Evolutionary conservation across 2,113 vertebrate genomes (phyloP).

Genomic region (Myiozetetes cayanensis): DNA sequence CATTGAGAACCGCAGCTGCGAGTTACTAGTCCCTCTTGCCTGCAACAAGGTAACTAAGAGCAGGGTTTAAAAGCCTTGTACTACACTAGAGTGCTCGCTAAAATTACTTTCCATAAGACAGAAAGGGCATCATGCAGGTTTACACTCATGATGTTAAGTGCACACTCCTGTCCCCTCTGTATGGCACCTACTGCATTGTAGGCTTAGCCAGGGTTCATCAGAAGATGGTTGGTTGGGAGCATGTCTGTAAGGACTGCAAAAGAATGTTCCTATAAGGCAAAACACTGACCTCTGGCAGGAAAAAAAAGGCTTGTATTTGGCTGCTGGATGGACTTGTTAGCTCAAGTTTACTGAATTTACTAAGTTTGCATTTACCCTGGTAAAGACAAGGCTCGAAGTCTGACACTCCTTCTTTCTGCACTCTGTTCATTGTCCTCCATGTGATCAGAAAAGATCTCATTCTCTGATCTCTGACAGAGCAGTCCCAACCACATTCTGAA

Average conservation of each 20-base stretch:
- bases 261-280: neutral
- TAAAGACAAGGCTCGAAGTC: neutral
- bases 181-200: accelerated
- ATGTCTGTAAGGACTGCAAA: neutral
- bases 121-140: neutral
- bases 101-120: neutral
- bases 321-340: neutral
- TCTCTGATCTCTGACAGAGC: neutral
- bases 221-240: neutral
- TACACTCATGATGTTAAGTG: accelerated
- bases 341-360: neutral
- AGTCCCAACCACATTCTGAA: neutral
- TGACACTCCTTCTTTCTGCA: neutral
- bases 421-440: neutral
- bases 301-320: neutral
- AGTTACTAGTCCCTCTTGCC: neutral
- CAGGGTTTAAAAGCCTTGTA: neutral
- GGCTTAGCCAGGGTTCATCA: neutral
- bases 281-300: neutral
- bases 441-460: neutral
- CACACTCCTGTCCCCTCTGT: neutral
- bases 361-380: neutral
- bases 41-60: neutral
- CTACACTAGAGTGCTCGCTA: neutral
- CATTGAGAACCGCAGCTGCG: neutral